Base-by-base conservation (phyloP, 2,888 invertebrate genomes). In the Cephus sareptanus region DNA sequence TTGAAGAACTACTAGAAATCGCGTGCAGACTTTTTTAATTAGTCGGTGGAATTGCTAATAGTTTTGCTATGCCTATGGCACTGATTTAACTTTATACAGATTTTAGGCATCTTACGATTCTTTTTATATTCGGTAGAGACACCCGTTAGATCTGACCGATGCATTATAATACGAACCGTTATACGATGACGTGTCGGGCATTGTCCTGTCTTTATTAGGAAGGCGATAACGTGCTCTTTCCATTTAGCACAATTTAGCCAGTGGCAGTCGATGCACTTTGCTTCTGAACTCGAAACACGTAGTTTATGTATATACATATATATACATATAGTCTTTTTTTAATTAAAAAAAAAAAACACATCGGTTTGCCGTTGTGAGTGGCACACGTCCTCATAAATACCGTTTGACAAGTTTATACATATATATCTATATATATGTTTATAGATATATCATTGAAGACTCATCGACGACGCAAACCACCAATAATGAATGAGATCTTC, bases 1-100 rank as follows among this genome's bases (percentile, higher is more conserved):
- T 56, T 56, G 56, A 23, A 23, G 56, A 56, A 56, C 56, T 56
- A 56, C 23, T 56, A 2, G 56, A 23, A 56, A 77, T 88, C 84
- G 88, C 88, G 87, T 87, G 88, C 84, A 83, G 85, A 86, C 85
- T 82, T 84, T 86, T 86, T 87, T 89, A 87, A 86, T 87, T 83
- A 83, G 81, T 79, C 74, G 79, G 76, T 79, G 82, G 83, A 85
- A 85, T 83, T 81, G 86, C 83, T 86, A 86, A 85, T 85, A 82
- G 78, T 78, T 79, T 77, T 77, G 30, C 34, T 68, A 31, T 23
- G 33, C 23, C 2, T 56, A 56, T 56, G 40, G 9, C 56, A 56
- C 23, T 23, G 23, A 56, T 56, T 56, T 56, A 56, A 1, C 56
- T 23, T 23, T 9, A 23, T 1, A 56, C 23, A 56, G 56, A 56